Evolutionary conservation across 1,140 invertebrate species (phyloP), one percentile per base, ranked within the genome.

Genomic region (Calephelis virginiensis): DNA sequence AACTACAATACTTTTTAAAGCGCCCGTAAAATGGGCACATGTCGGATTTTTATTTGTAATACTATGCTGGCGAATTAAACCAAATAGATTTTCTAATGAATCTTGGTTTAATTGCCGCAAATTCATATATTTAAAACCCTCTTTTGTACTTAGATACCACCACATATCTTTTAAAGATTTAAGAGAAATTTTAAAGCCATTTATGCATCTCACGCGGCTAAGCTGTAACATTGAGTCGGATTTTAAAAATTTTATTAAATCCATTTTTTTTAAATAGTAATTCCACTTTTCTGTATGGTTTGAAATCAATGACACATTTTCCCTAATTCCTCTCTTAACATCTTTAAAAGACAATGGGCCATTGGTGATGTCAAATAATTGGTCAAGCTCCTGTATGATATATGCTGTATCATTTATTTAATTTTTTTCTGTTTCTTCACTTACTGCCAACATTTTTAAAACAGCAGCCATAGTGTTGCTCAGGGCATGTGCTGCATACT

Each of bases 391-490:
- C 8, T 43, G 7, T 43, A 43, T 43, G 6, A 43, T 5, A 43
- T 8, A 43, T 43, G 40, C 3, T 43, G 40, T 43, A 7, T 43
- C 40, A 43, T 43, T 43, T 43, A 43, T 43, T 43, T 8, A 5
- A 8, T 62, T 43, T 62, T 62, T 40, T 46, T 9, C 38, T 12
- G 9, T 46, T 45, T 38, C 3, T 9, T 17, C n/a, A 43, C 6
- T 46, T 6, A 12, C 14, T 5, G 11, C 38, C 61, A 62, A 45
- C 61, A 45, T 62, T 43, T 62, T 46, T 40, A 45, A 62, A 62
- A 62, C n/a, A 13, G 61, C 61, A 13, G 43, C 61, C 61, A 62
- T 62, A 5, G 45, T 62, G 61, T 62, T 45, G 61, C 61, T 62
- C 45, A 62, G 8, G 13, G 61, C 61, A 45, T 62, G 61, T 45